Evolutionary conservation across 2,888 invertebrate genomes (phyloP).

Genomic region (Flexamia atlantica): DNA sequence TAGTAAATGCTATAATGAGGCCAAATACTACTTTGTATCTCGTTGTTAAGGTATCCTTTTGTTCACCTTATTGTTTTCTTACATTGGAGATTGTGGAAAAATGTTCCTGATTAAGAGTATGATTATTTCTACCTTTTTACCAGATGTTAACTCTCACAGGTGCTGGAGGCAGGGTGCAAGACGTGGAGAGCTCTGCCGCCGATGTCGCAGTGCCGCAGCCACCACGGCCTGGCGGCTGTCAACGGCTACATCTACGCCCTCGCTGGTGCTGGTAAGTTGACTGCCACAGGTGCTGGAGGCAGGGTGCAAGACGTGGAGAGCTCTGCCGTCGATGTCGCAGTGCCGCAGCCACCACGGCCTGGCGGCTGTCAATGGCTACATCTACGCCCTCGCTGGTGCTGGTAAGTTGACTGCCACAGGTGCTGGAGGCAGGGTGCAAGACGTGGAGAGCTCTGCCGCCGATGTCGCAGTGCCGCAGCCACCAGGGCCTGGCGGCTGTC

Average conservation of each 20-base stretch:
- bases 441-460: slow-evolving; percentile 37
- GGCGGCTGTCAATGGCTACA: slow-evolving; percentile 46
- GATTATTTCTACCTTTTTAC: too few relatives aligned
- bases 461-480: slow-evolving; percentile 48
- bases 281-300: slow-evolving; percentile 44
- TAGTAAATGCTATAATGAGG: too few relatives aligned
- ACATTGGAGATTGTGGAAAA: too few relatives aligned
- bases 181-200: slow-evolving; percentile 37
- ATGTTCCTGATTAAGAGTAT: too few relatives aligned
- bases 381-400: slow-evolving; percentile 55
- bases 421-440: slow-evolving; percentile 38
- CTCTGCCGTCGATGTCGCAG: slow-evolving; percentile 33
- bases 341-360: slow-evolving; percentile 56
- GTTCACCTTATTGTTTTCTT: too few relatives aligned
- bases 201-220: slow-evolving; percentile 48
- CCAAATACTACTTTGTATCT: too few relatives aligned
- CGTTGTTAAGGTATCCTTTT: too few relatives aligned
- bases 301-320: slow-evolving; percentile 40
- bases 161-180: slow-evolving; percentile 38
- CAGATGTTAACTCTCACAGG: too few relatives aligned
- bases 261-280: slow-evolving; percentile 48
- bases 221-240: slow-evolving; percentile 50
- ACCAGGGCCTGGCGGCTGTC: slow-evolving; percentile 50
- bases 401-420: slow-evolving; percentile 41
- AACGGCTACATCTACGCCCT: slow-evolving; percentile 57